Conservation (phyloP, 2,797 vertebrate genomes). For the Semotilus atromaculatus region DNA sequence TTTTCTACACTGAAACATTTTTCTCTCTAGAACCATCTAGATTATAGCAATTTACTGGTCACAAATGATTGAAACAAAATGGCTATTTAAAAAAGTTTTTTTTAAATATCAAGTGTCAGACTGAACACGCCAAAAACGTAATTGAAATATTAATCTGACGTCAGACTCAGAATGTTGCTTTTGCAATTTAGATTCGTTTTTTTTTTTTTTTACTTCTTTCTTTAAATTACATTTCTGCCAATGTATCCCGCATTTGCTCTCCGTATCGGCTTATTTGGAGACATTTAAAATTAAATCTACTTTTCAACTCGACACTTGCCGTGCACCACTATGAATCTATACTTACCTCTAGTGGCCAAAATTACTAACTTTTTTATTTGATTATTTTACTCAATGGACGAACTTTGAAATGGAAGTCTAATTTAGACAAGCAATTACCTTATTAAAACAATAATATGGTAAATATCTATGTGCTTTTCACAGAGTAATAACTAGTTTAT, state of each 20-base stretch:
- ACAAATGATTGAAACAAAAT: not conserved
- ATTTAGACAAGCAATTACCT: not conserved
- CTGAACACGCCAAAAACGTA: not conserved
- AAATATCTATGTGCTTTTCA: not conserved
- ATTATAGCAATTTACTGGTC: not conserved
- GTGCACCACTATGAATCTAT: not conserved
- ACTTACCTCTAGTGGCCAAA: conserved; percentile 29
- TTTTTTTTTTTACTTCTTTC: not conserved
- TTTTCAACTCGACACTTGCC: not conserved
- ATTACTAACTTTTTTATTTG: not conserved
- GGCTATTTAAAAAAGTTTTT: not conserved
- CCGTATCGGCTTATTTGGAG: not conserved
- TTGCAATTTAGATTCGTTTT: not conserved
- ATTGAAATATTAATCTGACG: not conserved
- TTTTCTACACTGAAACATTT: not conserved
- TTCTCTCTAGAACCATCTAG: not conserved
- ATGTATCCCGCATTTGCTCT: not conserved
- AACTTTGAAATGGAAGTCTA: not conserved
- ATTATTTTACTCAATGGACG: not conserved
- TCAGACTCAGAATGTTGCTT: not conserved
- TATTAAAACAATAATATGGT: not conserved
- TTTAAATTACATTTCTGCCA: not conserved
- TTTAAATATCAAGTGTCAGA: no score
- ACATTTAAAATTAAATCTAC: not conserved
- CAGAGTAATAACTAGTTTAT: conserved; percentile 32